These are phyloP conservation scores for Pangasius mekongensis DNA, from an alignment of 2,797 vertebrate species.

Conservation along the genomic window DNA sequence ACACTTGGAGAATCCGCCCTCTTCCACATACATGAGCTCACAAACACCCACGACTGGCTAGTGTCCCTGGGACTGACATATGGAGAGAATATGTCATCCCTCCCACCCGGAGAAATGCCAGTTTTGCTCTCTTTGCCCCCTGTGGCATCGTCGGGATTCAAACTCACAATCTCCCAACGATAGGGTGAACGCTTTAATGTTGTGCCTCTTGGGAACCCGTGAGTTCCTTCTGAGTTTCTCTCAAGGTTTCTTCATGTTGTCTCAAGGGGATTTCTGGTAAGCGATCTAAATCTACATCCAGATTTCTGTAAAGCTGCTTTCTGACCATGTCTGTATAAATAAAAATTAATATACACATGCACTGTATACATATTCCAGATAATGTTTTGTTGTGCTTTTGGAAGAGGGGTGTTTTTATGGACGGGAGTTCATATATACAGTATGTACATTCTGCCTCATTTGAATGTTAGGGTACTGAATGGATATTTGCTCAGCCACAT, in stretches of 20 bases:
- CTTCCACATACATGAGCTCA: not conserved
- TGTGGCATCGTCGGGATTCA: no score
- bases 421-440: not conserved
- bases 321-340: no score
- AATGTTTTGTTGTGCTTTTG: no score
- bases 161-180: no score
- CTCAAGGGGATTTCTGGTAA: no score
- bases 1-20: not conserved
- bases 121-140: no score
- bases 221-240: not conserved
- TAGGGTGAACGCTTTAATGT: not conserved
- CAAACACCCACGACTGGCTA: not conserved
- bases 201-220: not conserved
- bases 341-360: no score
- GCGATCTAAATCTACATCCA: no score
- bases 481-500: not conserved
- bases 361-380: no score
- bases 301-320: no score
- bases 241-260: not conserved
- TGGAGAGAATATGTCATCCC: not conserved
- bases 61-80: not conserved
- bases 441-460: not conserved
- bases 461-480: not conserved
- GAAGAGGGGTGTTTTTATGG: no score
- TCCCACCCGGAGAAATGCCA: not conserved